Base-by-base conservation (phyloP, 2,888 invertebrate species). In the Drosophila lacicola region DNA sequence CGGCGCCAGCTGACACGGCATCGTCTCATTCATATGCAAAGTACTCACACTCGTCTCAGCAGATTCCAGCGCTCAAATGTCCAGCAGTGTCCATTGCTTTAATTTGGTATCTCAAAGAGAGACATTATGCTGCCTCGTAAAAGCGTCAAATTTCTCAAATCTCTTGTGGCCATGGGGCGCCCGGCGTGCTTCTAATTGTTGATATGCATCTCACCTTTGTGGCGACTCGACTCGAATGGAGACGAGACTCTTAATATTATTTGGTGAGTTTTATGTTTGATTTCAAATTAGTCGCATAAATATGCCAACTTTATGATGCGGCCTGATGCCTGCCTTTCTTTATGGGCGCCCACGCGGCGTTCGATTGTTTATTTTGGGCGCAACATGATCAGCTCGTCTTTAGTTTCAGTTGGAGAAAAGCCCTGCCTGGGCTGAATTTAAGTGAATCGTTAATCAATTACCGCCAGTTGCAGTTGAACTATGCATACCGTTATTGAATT, bases 241-340 rank as follows among this genome's bases (percentile, higher is more conserved):
- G 17, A 66, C 88, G 61, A 68, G 80, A 66, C 88, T 66, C 80
- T 88, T 90, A 90, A 87, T 88, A 90, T 89, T 89, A 90, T 89
- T 87, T 90, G 86, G 86, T 87, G 75, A 88, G 88, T 89, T 90
- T 86, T 80, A 81, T 86, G 77, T 83, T 81, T 87, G 68, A 82
- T 90, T 74, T 89, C 81, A 82, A 90, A 86, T 86, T 90, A 86
- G 85, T 73, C 90, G 79, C 85, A 89, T 90, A 90, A 86, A 86
- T 87, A 84, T 79, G 74, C 74, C 66, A 82, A 61, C 65, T 89
- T 90, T 89, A 90, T 89, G 87, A 73, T 13, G 61, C 51, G 61
- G 66, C 51, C 47, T 37, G 61, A 14, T 60, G 47, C 64, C 63
- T 68, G 61, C 36, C 39, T 44, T 46, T 13, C 67, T 55, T 69